phyloP scores from a whole-genome alignment of 2,888 invertebrate genomes.

The Eupsilia transversa region DNA sequence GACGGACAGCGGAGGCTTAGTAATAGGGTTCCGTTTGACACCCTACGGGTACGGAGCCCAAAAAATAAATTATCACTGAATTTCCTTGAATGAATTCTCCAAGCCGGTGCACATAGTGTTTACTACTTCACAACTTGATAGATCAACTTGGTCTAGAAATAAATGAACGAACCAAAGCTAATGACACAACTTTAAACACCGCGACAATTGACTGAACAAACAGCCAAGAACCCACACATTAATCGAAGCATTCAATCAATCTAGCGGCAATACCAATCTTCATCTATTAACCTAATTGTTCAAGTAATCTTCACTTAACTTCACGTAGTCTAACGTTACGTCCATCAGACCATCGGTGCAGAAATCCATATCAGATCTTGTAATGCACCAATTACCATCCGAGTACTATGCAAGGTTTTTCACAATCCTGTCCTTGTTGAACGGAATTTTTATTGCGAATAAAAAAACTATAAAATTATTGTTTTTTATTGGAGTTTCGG shows the following conservation, averaged over 20 bases:
- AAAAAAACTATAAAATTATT: slow-evolving; percentile 54
- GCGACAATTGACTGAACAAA: slow-evolving; percentile 5
- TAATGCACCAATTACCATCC: slow-evolving; percentile 82
- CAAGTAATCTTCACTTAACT: slow-evolving; percentile 29
- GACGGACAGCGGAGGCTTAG: no score
- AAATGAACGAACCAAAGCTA: not conserved
- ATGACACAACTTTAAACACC: not conserved
- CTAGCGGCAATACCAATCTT: slow-evolving; percentile 13
- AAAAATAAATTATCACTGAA: no score
- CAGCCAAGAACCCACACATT: slow-evolving; percentile 9
- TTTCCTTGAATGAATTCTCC: not conserved
- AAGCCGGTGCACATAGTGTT: not conserved
- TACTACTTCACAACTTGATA: not conserved
- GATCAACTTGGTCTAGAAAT: not conserved
- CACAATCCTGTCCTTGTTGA: slow-evolving; percentile 40
- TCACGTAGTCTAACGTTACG: slow-evolving; percentile 36
- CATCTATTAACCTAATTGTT: slow-evolving; percentile 39
- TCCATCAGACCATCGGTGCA: slow-evolving; percentile 64
- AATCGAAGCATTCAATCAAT: slow-evolving; percentile 29
- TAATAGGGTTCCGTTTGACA: no score
- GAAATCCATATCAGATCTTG: slow-evolving; percentile 81
- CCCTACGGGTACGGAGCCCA: no score
- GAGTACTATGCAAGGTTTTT: slow-evolving; percentile 52
- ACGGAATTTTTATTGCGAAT: slow-evolving; percentile 49
- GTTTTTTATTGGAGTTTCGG: slow-evolving; percentile 22